Evolutionary conservation across 2,888 invertebrate species (phyloP).

Genomic region (Acronicta psi): DNA sequence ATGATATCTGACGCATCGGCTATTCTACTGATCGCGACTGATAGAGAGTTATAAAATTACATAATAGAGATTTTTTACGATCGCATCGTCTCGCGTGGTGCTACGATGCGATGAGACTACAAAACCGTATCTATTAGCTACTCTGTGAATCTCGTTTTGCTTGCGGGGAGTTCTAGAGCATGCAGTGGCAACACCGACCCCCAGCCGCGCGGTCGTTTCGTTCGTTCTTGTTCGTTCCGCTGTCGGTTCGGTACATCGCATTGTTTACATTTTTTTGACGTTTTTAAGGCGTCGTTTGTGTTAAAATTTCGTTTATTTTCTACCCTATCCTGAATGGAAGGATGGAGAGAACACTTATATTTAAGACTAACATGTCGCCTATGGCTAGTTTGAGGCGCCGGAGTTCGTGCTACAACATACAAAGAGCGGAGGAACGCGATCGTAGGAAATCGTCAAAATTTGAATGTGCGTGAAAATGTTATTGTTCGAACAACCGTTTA

Average conservation of each 20-base stretch:
- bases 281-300: slow-evolving; percentile 62
- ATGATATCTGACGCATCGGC: slow-evolving; percentile 15
- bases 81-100: slow-evolving; percentile 62
- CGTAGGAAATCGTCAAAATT: slow-evolving; percentile 87
- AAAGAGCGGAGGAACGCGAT: slow-evolving; percentile 87
- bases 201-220: slow-evolving; percentile 77
- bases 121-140: slow-evolving; percentile 51
- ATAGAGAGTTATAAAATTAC: slow-evolving; percentile 63
- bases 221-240: slow-evolving; percentile 68
- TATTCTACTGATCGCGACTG: slow-evolving; percentile 35
- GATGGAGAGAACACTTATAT: slow-evolving; percentile 86
- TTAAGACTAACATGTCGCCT: slow-evolving; percentile 85
- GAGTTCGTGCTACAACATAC: slow-evolving; percentile 87
- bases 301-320: slow-evolving; percentile 63
- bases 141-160: slow-evolving; percentile 69
- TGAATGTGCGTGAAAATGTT: slow-evolving; percentile 82
- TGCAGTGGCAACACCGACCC: slow-evolving; percentile 86
- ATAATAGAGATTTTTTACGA: slow-evolving; percentile 60
- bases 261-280: slow-evolving; percentile 87
- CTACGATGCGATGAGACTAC: slow-evolving; percentile 65
- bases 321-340: slow-evolving; percentile 78
- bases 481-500: slow-evolving; percentile 62
- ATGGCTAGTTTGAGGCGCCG: slow-evolving; percentile 87
- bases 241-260: slow-evolving; percentile 61
- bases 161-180: slow-evolving; percentile 67